Evolutionary conservation across 2,797 vertebrate genomes (phyloP), one percentile per base, ranked within the genome.

Genomic region (Microcaecilia unicolor): DNA sequence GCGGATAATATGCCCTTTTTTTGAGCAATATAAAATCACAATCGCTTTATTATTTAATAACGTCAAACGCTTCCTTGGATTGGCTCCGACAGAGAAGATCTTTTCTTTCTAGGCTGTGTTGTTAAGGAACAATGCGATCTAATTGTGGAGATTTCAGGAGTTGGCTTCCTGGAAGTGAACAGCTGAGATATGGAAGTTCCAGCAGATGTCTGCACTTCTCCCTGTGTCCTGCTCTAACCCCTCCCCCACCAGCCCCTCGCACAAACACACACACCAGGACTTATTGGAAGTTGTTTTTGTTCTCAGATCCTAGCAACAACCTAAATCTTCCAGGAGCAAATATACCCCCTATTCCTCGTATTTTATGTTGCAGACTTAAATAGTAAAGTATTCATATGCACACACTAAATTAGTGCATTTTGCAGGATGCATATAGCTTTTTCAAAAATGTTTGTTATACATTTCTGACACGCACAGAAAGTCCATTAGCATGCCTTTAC

Each of bases 21-120:
- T n/a, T n/a, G 83, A 84, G n/a, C n/a, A n/a, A n/a, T n/a, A n/a
- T n/a, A n/a, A n/a, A n/a, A n/a, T n/a, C n/a, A n/a, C n/a, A n/a
- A 84, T 89, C 83, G 89, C 88, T 89, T 91, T 93, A 91, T 92
- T 86, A 89, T 92, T 93, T 90, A 93, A 93, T 89, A 92, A 90
- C 78, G 85, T 89, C 87, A 89, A 88, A 87, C 82, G 84, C 90
- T 91, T 90, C 78, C 76, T 82, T 86, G 86, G 80, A 85, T 81
- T 81, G 86, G 80, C 74, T 81, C 82, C 80, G 78, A 81, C 86
- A 76, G 81, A 74, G 86, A 72, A 78, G 67, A 85, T 74, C 76
- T 80, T 84, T 84, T 83, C 79, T 81, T 79, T 70, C 64, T 64
- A 57, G 74, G 77, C 76, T 74, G 79, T 78, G 84, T 84, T 83